These are phyloP conservation scores for Clostera curtula DNA, from an alignment of 2,888 invertebrate genomes.

Conservation along the genomic window DNA sequence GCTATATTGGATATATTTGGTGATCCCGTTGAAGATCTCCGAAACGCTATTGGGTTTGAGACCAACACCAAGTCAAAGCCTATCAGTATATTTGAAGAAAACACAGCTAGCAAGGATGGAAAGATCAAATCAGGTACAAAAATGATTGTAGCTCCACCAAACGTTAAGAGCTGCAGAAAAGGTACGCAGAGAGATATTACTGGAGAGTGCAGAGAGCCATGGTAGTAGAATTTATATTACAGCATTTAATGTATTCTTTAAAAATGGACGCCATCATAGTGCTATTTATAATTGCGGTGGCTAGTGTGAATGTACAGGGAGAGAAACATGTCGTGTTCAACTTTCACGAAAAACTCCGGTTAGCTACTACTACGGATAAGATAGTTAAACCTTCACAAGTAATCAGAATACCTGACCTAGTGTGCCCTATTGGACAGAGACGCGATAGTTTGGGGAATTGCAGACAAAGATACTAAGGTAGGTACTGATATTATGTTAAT, in stretches of 20 bases:
- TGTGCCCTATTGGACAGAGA: slow-evolving; percentile 36
- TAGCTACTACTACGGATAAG: slow-evolving; percentile 16
- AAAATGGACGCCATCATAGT: slow-evolving; percentile 34
- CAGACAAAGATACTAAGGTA: slow-evolving; percentile 36
- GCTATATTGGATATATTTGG: slow-evolving; percentile 47
- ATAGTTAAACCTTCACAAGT: slow-evolving; percentile 36
- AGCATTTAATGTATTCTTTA: slow-evolving; percentile 28
- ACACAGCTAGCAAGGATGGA: slow-evolving; percentile 4
- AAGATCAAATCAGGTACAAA: slow-evolving; percentile 12
- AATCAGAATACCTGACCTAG: slow-evolving; percentile 45
- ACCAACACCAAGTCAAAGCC: too few relatives aligned
- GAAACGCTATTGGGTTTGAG: slow-evolving; percentile 24
- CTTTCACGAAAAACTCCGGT: slow-evolving; percentile 25
- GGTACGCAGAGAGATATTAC: slow-evolving; percentile 38
- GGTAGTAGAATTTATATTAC: too few relatives aligned
- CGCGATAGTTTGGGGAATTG: slow-evolving; percentile 42
- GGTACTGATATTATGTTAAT: slow-evolving; percentile 5
- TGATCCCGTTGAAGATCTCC: slow-evolving; percentile 51
- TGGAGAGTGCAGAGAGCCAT: slow-evolving; percentile 53
- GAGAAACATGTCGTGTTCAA: slow-evolving; percentile 22
- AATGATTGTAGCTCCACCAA: slow-evolving; percentile 56
- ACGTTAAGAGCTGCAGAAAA: slow-evolving; percentile 30
- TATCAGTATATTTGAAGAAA: neutral
- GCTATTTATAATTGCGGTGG: slow-evolving; percentile 20
- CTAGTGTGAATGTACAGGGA: slow-evolving; percentile 9